Base-by-base conservation (phyloP, 2,797 vertebrate genomes). In the Thalassophryne amazonica region DNA sequence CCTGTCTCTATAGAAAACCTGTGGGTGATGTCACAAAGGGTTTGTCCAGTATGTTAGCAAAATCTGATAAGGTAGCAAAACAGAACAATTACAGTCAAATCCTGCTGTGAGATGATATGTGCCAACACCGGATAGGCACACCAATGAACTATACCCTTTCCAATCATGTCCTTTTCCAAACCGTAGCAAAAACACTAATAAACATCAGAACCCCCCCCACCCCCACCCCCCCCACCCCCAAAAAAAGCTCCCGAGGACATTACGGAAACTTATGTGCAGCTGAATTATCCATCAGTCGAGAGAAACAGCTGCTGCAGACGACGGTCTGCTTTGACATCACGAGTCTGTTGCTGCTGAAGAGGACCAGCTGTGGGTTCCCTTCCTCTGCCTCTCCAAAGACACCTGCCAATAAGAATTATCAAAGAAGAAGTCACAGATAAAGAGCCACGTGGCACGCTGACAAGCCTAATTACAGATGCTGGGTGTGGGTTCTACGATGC, bases 331-430 rank as follows among this genome's bases (percentile, higher is more conserved):
- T 71, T 70, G 69, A 75, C 66, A 76, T 71, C 48, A 72, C 63
- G 54, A 57, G 57, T 63, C 60, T 24, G 20, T 47, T 37, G 40
- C 43, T 38, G 34, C 38, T 54, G 39, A 58, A 69, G 55, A n/a
- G 17, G 60, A 45, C 24, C 73, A 62, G 71, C 72, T 82, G 73
- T 43, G 40, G 64, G 28, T 15, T 46, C 41, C 40, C 30, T 17
- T 32, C 28, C 43, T 15, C 38, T 21, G 24, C 35, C 25, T 28
- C 49, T 49, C 48, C 46, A 18, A 54, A 54, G 66, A 43, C 75
- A 78, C 72, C 76, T 75, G 77, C 65, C 69, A 68, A 54, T 68
- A 41, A 64, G 58, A 40, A 37, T 63, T 56, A 63, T 57, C 71
- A 78, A 47, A 68, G 40, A 15, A 30, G 45, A 46, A 13, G 49